Conservation (phyloP, 2,797 vertebrate species). For the Diceros bicornis region DNA sequence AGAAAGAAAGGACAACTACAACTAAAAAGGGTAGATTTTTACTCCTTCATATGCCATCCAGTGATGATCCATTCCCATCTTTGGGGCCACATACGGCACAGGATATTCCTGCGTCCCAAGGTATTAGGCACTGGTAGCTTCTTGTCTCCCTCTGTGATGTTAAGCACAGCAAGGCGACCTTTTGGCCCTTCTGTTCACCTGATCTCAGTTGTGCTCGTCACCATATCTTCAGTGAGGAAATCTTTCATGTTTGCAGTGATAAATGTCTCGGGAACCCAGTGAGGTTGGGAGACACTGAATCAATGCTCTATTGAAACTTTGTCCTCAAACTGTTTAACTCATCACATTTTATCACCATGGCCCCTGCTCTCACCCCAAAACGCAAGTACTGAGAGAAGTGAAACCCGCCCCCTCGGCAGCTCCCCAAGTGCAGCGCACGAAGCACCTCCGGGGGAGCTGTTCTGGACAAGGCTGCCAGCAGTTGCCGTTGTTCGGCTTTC, state of each 20-base stretch:
- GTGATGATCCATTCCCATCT: background rate
- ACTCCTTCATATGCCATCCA: background rate
- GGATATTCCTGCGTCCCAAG: background rate
- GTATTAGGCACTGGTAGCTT: background rate
- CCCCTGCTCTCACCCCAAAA: background rate
- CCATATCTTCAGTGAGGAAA: background rate
- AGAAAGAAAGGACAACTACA: background rate
- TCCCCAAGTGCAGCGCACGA: background rate
- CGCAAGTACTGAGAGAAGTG: background rate
- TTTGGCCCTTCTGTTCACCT: background rate
- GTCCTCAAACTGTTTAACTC: background rate
- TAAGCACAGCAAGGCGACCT: background rate
- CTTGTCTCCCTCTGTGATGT: background rate
- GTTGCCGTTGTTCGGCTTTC: background rate
- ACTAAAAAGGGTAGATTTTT: background rate
- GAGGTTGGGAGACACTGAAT: background rate
- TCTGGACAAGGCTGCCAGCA: background rate
- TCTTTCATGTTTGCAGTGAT: background rate
- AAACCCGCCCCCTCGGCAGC: fast-evolving
- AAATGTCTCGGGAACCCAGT: background rate
- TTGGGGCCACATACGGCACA: background rate
- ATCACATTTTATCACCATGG: background rate
- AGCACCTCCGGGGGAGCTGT: background rate
- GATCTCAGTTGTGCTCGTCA: background rate
- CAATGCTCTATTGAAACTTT: background rate